Conservation (phyloP, 2,888 invertebrate genomes). For the Drosophila robusta region DNA sequence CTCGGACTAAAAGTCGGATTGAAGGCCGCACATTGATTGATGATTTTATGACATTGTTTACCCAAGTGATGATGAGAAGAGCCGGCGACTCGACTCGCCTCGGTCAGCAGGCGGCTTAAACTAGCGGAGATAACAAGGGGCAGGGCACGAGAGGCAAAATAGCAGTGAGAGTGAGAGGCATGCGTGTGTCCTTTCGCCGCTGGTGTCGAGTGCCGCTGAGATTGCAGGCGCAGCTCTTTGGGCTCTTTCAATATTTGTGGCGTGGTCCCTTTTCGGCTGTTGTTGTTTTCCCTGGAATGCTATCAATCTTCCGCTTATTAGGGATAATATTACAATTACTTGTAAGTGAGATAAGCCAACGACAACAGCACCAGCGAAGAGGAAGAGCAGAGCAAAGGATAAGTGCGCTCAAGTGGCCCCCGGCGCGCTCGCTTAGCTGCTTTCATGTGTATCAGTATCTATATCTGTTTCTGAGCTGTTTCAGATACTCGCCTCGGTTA, state of each 20-base stretch:
- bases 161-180: background rate
- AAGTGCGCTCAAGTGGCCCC: constrained; percentile 53
- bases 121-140: constrained; percentile 27
- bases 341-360: constrained; percentile 75
- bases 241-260: constrained; percentile 51
- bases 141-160: background rate
- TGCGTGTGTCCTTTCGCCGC: constrained; percentile 61
- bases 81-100: constrained; percentile 37
- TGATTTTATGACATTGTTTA: constrained; percentile 81
- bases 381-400: constrained; percentile 16
- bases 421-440: constrained; percentile 8
- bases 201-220: constrained; percentile 58
- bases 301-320: constrained; percentile 80
- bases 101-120: too few relatives aligned
- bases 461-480: background rate
- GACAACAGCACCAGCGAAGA: constrained; percentile 23
- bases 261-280: constrained; percentile 44
- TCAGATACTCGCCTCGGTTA: constrained; percentile 20
- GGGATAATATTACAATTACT: constrained; percentile 81
- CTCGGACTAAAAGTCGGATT: constrained; percentile 4
- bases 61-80: constrained; percentile 77
- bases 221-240: constrained; percentile 34
- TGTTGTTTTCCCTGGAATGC: constrained; percentile 71
- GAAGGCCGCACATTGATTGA: constrained; percentile 65
- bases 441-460: constrained; percentile 17